Percentiles rank a stretch among this genome's conserved stretches.
Conservation (phyloP, 53 echinoderm and acorn worm genomes). For the Zoroaster sp. region DNA sequence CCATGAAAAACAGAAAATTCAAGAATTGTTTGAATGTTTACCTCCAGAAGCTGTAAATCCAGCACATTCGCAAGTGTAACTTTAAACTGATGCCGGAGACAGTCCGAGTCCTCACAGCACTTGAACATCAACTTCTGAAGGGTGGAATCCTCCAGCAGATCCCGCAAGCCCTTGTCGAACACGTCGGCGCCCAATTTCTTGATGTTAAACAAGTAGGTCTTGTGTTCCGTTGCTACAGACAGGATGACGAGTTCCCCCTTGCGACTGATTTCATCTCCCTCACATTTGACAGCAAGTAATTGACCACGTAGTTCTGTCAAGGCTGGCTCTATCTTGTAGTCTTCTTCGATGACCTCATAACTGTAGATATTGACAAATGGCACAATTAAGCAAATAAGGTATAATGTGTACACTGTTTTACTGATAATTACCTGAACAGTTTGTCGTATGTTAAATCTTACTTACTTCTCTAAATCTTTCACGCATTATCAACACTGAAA, state of each 20-base stretch:
- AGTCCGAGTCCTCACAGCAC: conserved; percentile 37
- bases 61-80: conserved; percentile 30
- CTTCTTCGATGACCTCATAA: background rate
- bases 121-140: conserved; percentile 39
- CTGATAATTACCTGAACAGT: too few relatives aligned
- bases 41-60: conserved; percentile 33
- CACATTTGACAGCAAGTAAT: conserved; percentile 22
- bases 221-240: background rate
- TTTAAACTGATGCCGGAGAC: conserved; percentile 10
- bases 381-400: too few relatives aligned
- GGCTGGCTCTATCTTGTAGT: background rate
- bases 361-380: too few relatives aligned
- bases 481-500: too few relatives aligned
- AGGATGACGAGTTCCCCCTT: background rate
- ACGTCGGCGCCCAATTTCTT: background rate
- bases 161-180: conserved; percentile 21
- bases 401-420: too few relatives aligned
- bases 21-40: too few relatives aligned
- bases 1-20: too few relatives aligned
- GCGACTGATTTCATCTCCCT: background rate
- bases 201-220: conserved; percentile 9
- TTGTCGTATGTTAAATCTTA: too few relatives aligned
- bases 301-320: background rate
- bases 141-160: conserved; percentile 8
- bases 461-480: too few relatives aligned